Percentiles rank a stretch among this genome's conserved stretches.
phyloP scores from a whole-genome alignment of 2,888 invertebrate genomes.

The Xestia ashworthii region DNA sequence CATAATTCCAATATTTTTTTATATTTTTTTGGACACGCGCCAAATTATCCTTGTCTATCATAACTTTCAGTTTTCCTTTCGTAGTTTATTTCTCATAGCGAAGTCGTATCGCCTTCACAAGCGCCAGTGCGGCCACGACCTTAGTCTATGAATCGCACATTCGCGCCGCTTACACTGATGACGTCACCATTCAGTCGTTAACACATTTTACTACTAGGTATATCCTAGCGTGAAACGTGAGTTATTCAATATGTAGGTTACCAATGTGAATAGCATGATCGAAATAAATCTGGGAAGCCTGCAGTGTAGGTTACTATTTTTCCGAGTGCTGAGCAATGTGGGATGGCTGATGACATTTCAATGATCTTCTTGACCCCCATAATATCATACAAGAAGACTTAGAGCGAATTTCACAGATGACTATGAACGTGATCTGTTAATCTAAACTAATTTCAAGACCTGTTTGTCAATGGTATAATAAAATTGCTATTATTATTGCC shows the following conservation, averaged over 20 bases:
- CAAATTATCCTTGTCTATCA: background rate
- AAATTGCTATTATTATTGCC: background rate
- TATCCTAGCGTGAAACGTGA: conserved; percentile 19
- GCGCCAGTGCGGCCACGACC: conserved; percentile 38
- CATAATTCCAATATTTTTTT: too few relatives aligned
- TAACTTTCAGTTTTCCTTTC: too few relatives aligned
- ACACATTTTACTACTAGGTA: conserved; percentile 20
- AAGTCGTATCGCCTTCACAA: background rate
- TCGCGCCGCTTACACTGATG: conserved; percentile 5
- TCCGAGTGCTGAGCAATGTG: background rate
- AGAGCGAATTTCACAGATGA: background rate
- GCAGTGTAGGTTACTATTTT: background rate
- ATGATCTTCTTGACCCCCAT: background rate
- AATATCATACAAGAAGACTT: background rate
- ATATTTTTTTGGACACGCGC: background rate
- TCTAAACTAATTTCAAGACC: background rate
- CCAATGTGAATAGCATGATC: background rate
- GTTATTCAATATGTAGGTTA: conserved; percentile 45
- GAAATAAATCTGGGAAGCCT: background rate
- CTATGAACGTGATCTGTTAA: background rate
- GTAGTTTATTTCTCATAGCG: background rate
- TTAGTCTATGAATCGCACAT: conserved; percentile 37
- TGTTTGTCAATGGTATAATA: background rate
- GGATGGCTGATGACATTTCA: background rate
- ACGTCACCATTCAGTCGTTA: conserved; percentile 37